Base-by-base conservation (phyloP, 1,140 invertebrate genomes). In the Trissolcus basalis region DNA sequence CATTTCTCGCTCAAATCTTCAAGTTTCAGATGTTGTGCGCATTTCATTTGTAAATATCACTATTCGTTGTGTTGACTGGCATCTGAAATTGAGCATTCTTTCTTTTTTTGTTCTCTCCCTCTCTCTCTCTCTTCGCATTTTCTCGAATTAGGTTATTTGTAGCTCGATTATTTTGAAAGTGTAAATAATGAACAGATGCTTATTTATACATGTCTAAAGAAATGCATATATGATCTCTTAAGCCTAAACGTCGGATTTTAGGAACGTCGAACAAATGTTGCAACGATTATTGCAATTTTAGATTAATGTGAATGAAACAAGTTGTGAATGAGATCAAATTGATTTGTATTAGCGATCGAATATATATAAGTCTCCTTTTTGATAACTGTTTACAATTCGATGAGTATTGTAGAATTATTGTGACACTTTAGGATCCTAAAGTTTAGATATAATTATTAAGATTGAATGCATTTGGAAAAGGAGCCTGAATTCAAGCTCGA, bases 191-290 rank as follows among this genome's bases (percentile, higher is more conserved):
- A 39, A 64, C 36, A 65, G 64, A 70, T 60, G 59, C 60, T 61
- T 75, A 69, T 76, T 76, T 76, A 70, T 76, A 14, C n/a, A 13
- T 43, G 53, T 65, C 15, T 33, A 58, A 59, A 70, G 2, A 65
- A 54, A 65, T 60, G 45, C 65, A 49, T 70, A 43, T 59, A 76
- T 76, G 73, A 76, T 76, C 73, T 75, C 72, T 69, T 49, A 59
- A 69, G 69, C 41, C 12, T 59, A 44, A 68, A 13, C 2, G 2
- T 1, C 11, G 14, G 1, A 51, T 47, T 68, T 56, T 59, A 74
- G 49, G 11, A 54, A 55, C 3, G 14, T 54, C 56, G 36, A 43
- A 47, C 63, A 45, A 64, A 53, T 58, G 60, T 43, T 44, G 32
- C 41, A 27, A 36, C 11, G 55, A 36, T 50, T 55, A 55, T 45